These are phyloP conservation scores for Remorina albescens DNA, from an alignment of 2,797 vertebrate genomes.

Conservation along the genomic window DNA sequence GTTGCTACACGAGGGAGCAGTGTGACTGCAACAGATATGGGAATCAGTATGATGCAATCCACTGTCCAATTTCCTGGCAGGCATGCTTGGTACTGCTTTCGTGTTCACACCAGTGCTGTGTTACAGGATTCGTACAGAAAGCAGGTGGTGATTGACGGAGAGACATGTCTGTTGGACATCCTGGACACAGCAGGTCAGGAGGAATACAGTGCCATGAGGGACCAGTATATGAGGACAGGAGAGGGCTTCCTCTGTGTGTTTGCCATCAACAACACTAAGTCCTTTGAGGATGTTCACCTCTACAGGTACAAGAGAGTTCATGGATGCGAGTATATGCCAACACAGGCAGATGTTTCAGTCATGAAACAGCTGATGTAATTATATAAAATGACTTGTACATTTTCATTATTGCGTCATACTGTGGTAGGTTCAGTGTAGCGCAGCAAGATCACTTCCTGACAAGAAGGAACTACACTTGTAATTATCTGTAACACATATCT, in stretches of 20 bases:
- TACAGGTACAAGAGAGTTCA: constrained; percentile 81
- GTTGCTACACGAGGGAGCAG: constrained; percentile 20
- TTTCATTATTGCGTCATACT: neutral
- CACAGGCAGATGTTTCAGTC: neutral
- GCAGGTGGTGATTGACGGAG: constrained; percentile 88
- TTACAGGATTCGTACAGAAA: constrained; percentile 87
- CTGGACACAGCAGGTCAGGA: constrained; percentile 98
- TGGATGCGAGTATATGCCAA: neutral
- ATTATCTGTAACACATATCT: constrained; percentile 18
- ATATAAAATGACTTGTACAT: neutral
- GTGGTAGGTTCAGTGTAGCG: neutral
- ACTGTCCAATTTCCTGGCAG: neutral
- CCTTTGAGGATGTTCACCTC: constrained; percentile 91
- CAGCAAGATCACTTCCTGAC: constrained; percentile 29
- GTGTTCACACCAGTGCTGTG: neutral
- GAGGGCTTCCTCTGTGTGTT: constrained; percentile 93
- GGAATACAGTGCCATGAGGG: constrained; percentile 94
- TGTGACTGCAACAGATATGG: too few species aligned
- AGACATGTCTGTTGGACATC: constrained; percentile 97
- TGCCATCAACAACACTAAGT: constrained; percentile 91
- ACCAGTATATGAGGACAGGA: constrained; percentile 92
- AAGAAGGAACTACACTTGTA: constrained; percentile 15
- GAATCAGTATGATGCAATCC: constrained; percentile 8
- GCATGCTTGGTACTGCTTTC: neutral
- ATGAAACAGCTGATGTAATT: neutral